A percentile compares a stretch with the other conserved stretches of the same genome.
These are phyloP conservation scores for Lymantria dispar DNA, from an alignment of 2,888 invertebrate genomes.

Conservation along the genomic window DNA sequence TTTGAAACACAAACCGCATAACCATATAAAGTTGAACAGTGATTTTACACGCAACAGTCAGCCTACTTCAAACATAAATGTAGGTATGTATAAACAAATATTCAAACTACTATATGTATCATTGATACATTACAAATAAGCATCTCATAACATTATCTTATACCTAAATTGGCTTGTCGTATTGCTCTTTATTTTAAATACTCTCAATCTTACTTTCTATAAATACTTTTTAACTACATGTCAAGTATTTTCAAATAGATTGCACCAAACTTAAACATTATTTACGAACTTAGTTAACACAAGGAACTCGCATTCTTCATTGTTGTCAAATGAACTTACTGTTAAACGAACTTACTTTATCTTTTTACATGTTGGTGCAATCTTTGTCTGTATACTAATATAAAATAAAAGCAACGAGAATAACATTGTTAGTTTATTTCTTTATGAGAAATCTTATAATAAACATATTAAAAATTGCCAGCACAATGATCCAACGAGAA, in stretches of 20 bases:
- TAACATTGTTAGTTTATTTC: not conserved
- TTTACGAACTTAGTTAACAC: constrained; percentile 26
- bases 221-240: constrained; percentile 30
- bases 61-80: constrained; percentile 42
- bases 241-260: constrained; percentile 26
- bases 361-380: constrained; percentile 19
- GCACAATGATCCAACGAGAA: constrained; percentile 60
- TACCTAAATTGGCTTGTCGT: constrained; percentile 72
- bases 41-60: constrained; percentile 47
- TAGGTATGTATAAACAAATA: constrained; percentile 8
- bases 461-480: constrained; percentile 31
- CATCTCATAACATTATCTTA: constrained; percentile 56
- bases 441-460: not conserved
- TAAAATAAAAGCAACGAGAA: constrained; percentile 1
- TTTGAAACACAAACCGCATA: constrained; percentile 44
- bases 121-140: constrained; percentile 44
- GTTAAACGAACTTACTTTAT: constrained; percentile 14
- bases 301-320: constrained; percentile 26
- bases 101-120: constrained; percentile 34
- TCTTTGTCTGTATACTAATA: constrained; percentile 17
- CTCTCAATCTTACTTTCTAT: constrained; percentile 28
- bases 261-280: constrained; percentile 33
- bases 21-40: constrained; percentile 43
- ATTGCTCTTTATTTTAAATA: constrained; percentile 62
- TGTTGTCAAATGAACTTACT: constrained; percentile 16